phyloP scores from a whole-genome alignment of 92 coral and sea anemone genomes.

The Phymanthus crucifer region DNA sequence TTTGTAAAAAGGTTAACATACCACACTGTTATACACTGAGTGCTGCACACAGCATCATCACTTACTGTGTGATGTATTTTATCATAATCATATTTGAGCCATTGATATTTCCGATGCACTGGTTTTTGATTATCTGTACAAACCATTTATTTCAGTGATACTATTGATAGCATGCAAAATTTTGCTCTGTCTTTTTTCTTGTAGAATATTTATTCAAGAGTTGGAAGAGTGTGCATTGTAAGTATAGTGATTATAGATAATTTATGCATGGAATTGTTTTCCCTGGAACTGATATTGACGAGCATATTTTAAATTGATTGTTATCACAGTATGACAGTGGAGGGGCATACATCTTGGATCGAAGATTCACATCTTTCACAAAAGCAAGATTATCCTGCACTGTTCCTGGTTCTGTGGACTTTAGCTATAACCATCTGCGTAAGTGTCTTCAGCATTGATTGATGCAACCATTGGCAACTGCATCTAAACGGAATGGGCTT shows the following conservation, averaged over 20 bases:
- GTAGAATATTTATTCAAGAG: conserved; percentile 57
- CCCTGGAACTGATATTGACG: not conserved
- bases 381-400: conserved; percentile 65
- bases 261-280: not conserved
- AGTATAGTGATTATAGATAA: conserved; percentile 10
- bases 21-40: too few relatives aligned
- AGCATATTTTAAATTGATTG: not conserved
- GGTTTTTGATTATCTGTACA: too few relatives aligned
- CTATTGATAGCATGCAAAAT: not conserved
- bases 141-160: too few relatives aligned
- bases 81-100: too few relatives aligned
- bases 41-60: too few relatives aligned
- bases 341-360: conserved; percentile 6
- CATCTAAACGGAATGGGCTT: not conserved
- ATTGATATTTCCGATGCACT: too few relatives aligned
- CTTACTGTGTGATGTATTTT: too few relatives aligned
- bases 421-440: conserved; percentile 71
- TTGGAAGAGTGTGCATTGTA: conserved; percentile 70
- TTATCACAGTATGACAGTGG: conserved; percentile 57
- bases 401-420: conserved; percentile 58
- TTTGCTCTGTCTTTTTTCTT: not conserved
- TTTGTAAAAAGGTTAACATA: too few relatives aligned
- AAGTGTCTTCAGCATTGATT: conserved; percentile 30
- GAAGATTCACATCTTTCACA: conserved; percentile 66
- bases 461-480: not conserved